Evolutionary conservation across 64 coral and sea anemone species (phyloP), one percentile per base, ranked within the genome.

Genomic region (Anthopleura sola): DNA sequence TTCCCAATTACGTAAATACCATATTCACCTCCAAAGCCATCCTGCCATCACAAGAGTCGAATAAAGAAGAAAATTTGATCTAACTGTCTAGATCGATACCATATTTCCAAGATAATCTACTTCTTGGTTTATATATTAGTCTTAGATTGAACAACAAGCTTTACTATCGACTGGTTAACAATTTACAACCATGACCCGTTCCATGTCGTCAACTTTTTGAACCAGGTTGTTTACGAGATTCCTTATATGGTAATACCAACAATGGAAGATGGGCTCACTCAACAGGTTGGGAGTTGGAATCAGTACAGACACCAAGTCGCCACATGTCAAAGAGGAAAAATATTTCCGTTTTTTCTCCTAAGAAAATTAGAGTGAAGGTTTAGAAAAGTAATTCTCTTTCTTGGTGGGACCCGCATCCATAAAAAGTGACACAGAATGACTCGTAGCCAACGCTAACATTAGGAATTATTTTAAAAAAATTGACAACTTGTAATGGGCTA

Each of bases 161-260:
- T 38, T 90, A 33, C 32, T 53, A 55, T 77, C 51, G 46, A 71
- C 29, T 82, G n/a, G 32, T 79, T 47, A 54, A 53, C 38, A 31
- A 19, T 55, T 56, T 0, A 90, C 68, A 12, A 82, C 81, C 54
- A 46, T 40, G 36, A 81, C 37, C 74, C n/a, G 32, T 76, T 76
- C 49, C 51, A 64, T 90, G 37, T 68, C 81, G 81, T 84, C 81
- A 78, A 80, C 44, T 68, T 56, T 68, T 84, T 78, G 80, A 84
- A 84, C 81, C 58, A 47, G 10, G 55, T 71, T 90, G 53, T 78
- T 90, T 84, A 90, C 68, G 3, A 14, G 51, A 83, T 90, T 36
- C 88, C 88, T 57, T 90, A 90, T 84, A 90, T 75, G 88, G 88
- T 19, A 78, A 34, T 18, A 18, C 82, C 48, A 79, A 79, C 76